Evolutionary conservation across 2,888 invertebrate genomes (phyloP).

Genomic region (Amphiduros pacificus): DNA sequence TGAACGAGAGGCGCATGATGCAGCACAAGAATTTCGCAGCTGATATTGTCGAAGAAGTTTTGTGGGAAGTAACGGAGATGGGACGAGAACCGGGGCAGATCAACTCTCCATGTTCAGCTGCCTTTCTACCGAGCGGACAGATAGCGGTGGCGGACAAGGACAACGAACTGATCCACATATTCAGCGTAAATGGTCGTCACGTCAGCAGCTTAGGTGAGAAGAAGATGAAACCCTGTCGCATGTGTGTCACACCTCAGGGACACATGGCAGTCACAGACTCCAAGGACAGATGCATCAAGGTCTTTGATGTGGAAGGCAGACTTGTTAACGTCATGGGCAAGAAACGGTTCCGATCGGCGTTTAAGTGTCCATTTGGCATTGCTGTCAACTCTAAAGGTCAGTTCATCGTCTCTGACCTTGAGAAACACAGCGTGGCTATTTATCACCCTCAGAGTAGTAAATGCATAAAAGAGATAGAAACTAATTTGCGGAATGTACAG

Average conservation of each 20-base stretch:
- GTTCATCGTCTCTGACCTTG: conserved; percentile 46
- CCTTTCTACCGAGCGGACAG: conserved; percentile 34
- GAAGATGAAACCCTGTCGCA: conserved; percentile 43
- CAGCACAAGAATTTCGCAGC: background rate
- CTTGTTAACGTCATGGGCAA: conserved; percentile 24
- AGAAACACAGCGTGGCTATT: conserved; percentile 40
- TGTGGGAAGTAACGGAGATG: conserved; percentile 18
- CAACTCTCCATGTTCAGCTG: conserved; percentile 47
- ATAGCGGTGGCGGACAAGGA: conserved; percentile 47
- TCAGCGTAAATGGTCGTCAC: conserved; percentile 27
- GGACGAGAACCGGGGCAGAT: conserved; percentile 14
- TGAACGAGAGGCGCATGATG: background rate
- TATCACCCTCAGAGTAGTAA: conserved; percentile 33
- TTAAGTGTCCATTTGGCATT: conserved; percentile 50
- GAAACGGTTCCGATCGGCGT: conserved; percentile 35
- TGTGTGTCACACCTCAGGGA: conserved; percentile 39
- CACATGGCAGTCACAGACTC: conserved; percentile 49
- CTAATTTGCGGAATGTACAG: conserved; percentile 20
- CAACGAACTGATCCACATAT: conserved; percentile 47
- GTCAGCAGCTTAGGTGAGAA: conserved; percentile 28
- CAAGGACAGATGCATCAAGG: conserved; percentile 42
- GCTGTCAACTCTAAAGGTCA: conserved; percentile 39
- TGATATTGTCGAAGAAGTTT: background rate
- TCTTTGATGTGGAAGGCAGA: conserved; percentile 37
- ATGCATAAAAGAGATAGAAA: conserved; percentile 35